phyloP scores from a whole-genome alignment of 2,797 vertebrate genomes.

The Odontamblyopus rebecca region DNA sequence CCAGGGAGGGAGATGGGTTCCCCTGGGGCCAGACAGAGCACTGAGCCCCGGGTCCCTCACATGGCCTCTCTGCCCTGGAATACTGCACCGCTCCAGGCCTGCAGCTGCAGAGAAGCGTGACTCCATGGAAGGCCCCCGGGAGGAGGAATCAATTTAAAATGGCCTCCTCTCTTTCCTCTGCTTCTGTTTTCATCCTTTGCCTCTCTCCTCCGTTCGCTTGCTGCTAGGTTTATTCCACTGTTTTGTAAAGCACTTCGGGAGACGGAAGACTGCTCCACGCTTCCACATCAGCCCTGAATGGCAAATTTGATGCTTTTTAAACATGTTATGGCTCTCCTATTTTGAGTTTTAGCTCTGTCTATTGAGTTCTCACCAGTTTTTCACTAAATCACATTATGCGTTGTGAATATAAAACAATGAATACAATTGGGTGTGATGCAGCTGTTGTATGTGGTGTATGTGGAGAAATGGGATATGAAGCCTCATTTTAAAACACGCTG shows the following conservation, averaged over 20 bases:
- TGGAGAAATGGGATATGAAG: background rate
- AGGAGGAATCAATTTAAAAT: constrained; percentile 69
- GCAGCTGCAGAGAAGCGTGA: constrained; percentile 50
- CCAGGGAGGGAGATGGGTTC: constrained; percentile 1
- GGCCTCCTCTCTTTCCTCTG: constrained; percentile 50
- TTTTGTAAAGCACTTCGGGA: constrained; percentile 26
- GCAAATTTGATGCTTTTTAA: constrained; percentile 36
- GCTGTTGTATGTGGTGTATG: background rate
- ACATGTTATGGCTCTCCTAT: constrained; percentile 30
- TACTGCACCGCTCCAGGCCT: constrained; percentile 32
- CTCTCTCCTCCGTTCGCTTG: constrained; percentile 7
- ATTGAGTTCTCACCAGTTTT: constrained; percentile 1
- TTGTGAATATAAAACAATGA: background rate
- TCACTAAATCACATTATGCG: background rate
- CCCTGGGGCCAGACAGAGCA: constrained; percentile 13
- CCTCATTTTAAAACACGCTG: background rate
- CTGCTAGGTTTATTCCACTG: constrained; percentile 19
- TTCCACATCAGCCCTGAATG: constrained; percentile 23
- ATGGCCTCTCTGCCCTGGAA: constrained; percentile 42
- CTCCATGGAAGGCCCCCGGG: constrained; percentile 52
- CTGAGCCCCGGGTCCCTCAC: constrained; percentile 25
- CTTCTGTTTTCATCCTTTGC: constrained; percentile 18
- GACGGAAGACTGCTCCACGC: constrained; percentile 15
- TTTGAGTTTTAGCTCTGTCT: constrained; percentile 21
- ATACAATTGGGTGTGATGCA: background rate